Evolutionary conservation across 2,113 vertebrate genomes (phyloP), one percentile per base, ranked within the genome.

Genomic region (Agelaius phoeniceus): DNA sequence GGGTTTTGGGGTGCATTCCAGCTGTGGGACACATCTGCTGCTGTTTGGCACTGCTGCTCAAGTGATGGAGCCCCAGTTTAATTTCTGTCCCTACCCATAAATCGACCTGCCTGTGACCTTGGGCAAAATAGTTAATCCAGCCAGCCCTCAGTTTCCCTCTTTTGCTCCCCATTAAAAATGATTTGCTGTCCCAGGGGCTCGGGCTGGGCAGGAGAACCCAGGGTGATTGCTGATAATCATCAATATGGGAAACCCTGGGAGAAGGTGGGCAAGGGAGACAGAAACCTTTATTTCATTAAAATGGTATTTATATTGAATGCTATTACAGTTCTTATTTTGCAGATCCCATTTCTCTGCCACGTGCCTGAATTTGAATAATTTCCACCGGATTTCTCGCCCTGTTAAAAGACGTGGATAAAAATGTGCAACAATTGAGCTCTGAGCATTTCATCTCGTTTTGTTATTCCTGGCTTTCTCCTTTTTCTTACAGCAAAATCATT

Each of bases 111-210:
- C 81, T 41, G 43, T 92, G 85, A 97, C 94, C 87, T 91, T 88
- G 93, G 87, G 89, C 82, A 80, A 87, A 95, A 84, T 54, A 65
- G 76, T 91, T 79, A 89, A 94, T 94, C 76, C 96, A 80, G 39
- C 24, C 44, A 59, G 79, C 79, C 96, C 96, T 96, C 94, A 97
- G 96, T 96, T 97, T 96, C 92, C 93, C 92, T 62, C 12, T 35
- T 81, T 71, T 67, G 54, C 67, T 86, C 78, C 71, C 92, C 83
- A 86, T 96, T 93, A 92, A 65, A 81, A 75, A 87, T 94, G 90
- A 94, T 96, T 94, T 96, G 92, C 69, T 88, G 87, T 46, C 85
- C 17, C 52, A 68, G 48, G 10, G 76, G 81, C 90, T 59, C 63
- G 87, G 85, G 46, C 46, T 63, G 3, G 10, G 55, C 46, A 9